These are phyloP conservation scores for Hylia prasina DNA, from an alignment of 2,113 vertebrate genomes.

Conservation along the genomic window DNA sequence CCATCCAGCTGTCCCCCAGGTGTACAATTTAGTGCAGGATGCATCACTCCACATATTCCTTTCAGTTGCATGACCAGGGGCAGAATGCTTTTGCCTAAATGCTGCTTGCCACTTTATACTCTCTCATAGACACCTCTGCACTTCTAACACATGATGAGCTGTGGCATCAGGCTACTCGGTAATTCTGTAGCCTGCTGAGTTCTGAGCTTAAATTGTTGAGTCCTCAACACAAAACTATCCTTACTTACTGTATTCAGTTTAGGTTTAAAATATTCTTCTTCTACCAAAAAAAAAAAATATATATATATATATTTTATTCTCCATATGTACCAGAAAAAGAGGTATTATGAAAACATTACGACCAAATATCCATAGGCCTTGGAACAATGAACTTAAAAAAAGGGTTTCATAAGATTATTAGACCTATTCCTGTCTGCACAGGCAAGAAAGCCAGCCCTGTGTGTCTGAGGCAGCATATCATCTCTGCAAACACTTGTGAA, in stretches of 20 bases:
- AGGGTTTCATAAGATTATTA: not conserved
- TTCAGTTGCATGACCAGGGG: not conserved
- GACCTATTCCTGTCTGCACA: not conserved
- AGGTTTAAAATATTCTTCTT: not conserved
- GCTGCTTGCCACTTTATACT: not conserved
- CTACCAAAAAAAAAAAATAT: not conserved
- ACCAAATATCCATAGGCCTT: not conserved
- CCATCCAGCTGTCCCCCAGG: not conserved
- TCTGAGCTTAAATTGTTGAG: not conserved
- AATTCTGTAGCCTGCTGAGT: not conserved
- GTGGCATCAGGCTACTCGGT: not conserved
- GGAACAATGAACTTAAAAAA: not conserved
- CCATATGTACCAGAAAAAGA: not conserved
- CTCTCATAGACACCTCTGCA: not conserved
- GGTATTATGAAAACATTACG: not conserved
- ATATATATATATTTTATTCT: no score
- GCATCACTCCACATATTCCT: accelerated
- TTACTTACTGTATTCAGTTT: not conserved
- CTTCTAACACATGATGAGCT: not conserved
- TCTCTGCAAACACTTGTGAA: not conserved
- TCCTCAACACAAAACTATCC: not conserved
- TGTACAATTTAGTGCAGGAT: not conserved
- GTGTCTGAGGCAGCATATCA: not conserved
- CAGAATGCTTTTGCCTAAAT: not conserved
- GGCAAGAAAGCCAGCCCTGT: not conserved